A percentile compares a stretch with the other conserved stretches of the same genome.
Evolutionary conservation across 2,797 vertebrate species (phyloP).

Genomic region (Muraenolepis orangiensis): DNA sequence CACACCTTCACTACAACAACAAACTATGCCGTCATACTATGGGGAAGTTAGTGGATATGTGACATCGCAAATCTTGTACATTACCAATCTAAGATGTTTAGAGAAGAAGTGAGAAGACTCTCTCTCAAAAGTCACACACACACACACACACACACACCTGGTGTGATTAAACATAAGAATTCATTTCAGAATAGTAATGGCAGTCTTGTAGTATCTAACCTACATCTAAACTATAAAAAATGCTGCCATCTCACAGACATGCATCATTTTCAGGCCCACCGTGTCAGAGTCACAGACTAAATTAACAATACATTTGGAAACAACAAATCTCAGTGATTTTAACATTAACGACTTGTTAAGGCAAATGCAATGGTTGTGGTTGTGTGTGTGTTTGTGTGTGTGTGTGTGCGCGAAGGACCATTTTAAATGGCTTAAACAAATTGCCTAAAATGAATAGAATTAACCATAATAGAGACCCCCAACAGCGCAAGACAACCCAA

Average conservation of each 20-base stretch:
- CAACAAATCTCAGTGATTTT: neutral
- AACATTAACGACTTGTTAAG: neutral
- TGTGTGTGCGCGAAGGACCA: neutral
- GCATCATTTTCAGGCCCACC: neutral
- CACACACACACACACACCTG: constrained; percentile 4
- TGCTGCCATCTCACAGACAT: neutral
- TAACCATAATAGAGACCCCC: neutral
- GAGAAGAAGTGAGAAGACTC: neutral
- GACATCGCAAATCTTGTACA: neutral
- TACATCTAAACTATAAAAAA: neutral
- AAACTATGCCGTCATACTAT: neutral
- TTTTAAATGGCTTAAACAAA: neutral
- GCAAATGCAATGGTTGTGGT: neutral
- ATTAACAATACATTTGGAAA: neutral
- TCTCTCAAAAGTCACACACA: neutral
- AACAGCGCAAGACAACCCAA: neutral
- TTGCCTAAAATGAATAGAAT: neutral
- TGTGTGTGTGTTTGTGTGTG: no score
- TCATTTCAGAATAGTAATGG: no score
- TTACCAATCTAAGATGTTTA: neutral
- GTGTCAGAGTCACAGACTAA: neutral
- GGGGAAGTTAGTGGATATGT: neutral
- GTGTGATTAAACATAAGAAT: no score
- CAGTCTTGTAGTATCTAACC: neutral
- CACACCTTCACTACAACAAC: neutral